A percentile compares a stretch with the other conserved stretches of the same genome.
Evolutionary conservation across 37 sponge, comb jelly and placozoan species (phyloP).

Genomic region (Beroe ovata): DNA sequence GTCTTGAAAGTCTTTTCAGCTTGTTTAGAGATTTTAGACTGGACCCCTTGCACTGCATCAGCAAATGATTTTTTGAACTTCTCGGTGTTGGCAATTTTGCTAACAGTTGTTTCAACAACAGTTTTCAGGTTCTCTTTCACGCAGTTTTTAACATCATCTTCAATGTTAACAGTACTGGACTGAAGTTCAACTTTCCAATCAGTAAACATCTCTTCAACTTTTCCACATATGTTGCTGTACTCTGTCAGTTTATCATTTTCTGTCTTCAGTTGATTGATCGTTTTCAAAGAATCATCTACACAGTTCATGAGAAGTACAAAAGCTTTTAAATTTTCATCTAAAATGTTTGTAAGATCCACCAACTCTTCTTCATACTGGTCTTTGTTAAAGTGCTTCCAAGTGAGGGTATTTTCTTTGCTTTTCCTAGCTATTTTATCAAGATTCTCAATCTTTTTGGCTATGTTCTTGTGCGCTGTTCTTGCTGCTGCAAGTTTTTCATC

Average conservation of each 20-base stretch:
- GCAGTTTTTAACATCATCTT: neutral
- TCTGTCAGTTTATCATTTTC: conserved; percentile 40
- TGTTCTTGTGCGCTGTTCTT: neutral
- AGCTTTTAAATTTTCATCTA: neutral
- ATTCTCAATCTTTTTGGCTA: neutral
- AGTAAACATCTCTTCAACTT: conserved; percentile 33
- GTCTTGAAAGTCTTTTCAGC: conserved; percentile 3
- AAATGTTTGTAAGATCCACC: neutral
- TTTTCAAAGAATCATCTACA: conserved; percentile 61
- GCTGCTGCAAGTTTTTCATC: neutral
- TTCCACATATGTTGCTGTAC: conserved; percentile 25
- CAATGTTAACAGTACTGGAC: neutral
- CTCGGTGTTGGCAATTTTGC: conserved; percentile 29
- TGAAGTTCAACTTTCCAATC: conserved; percentile 5
- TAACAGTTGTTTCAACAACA: neutral
- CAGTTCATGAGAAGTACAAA: neutral
- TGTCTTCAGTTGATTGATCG: neutral
- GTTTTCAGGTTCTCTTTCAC: conserved; percentile 14
- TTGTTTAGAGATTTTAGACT: neutral
- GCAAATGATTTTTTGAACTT: conserved; percentile 40
- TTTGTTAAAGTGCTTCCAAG: neutral
- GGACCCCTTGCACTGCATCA: neutral
- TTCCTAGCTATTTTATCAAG: neutral
- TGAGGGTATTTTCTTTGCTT: neutral
- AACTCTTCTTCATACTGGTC: neutral